Evolutionary conservation across 2,797 vertebrate genomes (phyloP).

Genomic region (Rhyacichthys aspro): DNA sequence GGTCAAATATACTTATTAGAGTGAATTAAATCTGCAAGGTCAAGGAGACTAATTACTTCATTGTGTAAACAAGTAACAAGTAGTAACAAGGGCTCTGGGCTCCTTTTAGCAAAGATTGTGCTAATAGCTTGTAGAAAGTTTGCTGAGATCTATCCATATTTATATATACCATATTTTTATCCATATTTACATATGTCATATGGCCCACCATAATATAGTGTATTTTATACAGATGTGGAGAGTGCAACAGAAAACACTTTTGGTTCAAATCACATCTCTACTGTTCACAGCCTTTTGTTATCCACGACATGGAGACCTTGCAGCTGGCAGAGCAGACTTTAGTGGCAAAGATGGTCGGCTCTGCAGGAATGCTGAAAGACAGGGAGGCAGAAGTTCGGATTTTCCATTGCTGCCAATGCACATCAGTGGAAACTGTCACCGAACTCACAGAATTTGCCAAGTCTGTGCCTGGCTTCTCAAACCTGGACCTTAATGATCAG

Average conservation of each 20-base stretch:
- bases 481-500: conserved; percentile 93
- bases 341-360: conserved; percentile 87
- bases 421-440: conserved; percentile 92
- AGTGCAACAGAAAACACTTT: neutral
- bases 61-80: conserved; percentile 34
- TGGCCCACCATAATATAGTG: neutral
- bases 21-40: neutral
- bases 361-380: conserved; percentile 82
- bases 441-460: conserved; percentile 97
- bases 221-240: conserved; percentile 4
- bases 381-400: conserved; percentile 92
- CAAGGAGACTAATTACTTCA: conserved; percentile 15
- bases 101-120: conserved; percentile 13
- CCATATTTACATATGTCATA: conserved; percentile 29
- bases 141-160: no score
- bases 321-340: conserved; percentile 93
- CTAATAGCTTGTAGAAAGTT: conserved; percentile 22
- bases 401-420: conserved; percentile 96
- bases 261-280: neutral
- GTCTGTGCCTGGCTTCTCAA: conserved; percentile 91
- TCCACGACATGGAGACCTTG: conserved; percentile 96
- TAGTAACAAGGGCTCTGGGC: conserved; percentile 14
- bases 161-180: conserved; percentile 38
- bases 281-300: conserved; percentile 87
- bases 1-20: neutral